Conservation (phyloP, 2,888 invertebrate genomes). For the Unio pictorum region DNA sequence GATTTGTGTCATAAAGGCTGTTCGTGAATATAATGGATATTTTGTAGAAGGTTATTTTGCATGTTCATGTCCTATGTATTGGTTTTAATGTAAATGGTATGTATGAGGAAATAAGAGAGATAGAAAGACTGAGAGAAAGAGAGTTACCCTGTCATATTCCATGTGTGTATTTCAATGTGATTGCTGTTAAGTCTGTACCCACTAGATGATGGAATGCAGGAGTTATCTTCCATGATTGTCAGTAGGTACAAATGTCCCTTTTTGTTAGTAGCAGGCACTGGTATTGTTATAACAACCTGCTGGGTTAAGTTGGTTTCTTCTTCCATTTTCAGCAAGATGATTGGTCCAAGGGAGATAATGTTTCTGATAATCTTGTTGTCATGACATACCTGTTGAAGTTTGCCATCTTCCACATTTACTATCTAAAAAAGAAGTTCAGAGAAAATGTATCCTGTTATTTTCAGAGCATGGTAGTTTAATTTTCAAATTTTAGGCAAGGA, state of each 20-base stretch:
- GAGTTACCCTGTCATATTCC: slow-evolving; percentile 64
- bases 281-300: slow-evolving; percentile 62
- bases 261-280: slow-evolving; percentile 49
- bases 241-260: slow-evolving; percentile 55
- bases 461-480: too few species aligned
- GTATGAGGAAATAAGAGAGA: too few species aligned
- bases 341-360: slow-evolving; percentile 60
- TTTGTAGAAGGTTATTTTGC: too few species aligned
- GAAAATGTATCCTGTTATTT: too few species aligned
- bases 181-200: slow-evolving; percentile 54
- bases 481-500: too few species aligned
- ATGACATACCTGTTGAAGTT: slow-evolving; percentile 23
- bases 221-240: slow-evolving; percentile 64
- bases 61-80: too few species aligned
- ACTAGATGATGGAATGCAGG: slow-evolving; percentile 59
- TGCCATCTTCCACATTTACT: slow-evolving; percentile 28
- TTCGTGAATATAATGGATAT: too few species aligned
- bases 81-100: too few species aligned
- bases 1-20: too few species aligned
- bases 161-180: slow-evolving; percentile 58
- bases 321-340: slow-evolving; percentile 49
- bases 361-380: slow-evolving; percentile 46
- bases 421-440: slow-evolving; percentile 20
- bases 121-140: too few species aligned
- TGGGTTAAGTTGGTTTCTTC: slow-evolving; percentile 42